Evolutionary conservation across 2,797 vertebrate species (phyloP).

Genomic region (Sphenodon punctatus): DNA sequence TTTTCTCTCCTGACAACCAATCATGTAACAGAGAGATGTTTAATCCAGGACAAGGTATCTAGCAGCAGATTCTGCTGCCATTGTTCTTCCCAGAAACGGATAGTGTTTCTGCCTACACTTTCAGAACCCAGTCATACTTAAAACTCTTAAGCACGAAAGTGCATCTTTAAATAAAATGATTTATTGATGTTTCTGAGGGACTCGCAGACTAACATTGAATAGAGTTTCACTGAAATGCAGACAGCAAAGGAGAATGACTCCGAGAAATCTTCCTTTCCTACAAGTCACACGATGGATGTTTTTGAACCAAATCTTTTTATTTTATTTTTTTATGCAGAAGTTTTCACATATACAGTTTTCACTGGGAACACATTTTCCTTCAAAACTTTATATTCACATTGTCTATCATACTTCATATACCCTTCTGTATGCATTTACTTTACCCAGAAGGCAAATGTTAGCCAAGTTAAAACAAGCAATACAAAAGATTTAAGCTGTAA

Average conservation of each 20-base stretch:
- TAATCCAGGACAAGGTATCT: neutral
- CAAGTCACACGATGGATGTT: neutral
- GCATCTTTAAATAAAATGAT: slow-evolving; percentile 54
- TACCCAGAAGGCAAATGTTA: slow-evolving; percentile 15
- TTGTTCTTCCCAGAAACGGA: slow-evolving; percentile 20
- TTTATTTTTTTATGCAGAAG: neutral
- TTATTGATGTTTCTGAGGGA: slow-evolving; percentile 41
- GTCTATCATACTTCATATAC: neutral
- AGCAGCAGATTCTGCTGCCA: slow-evolving; percentile 4
- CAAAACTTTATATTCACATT: neutral
- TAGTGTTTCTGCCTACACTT: slow-evolving; percentile 2
- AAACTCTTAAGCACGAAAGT: slow-evolving; percentile 25
- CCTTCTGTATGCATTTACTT: neutral
- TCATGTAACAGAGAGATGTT: neutral
- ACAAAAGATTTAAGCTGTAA: slow-evolving; percentile 1
- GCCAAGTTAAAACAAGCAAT: slow-evolving; percentile 4
- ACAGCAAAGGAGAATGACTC: slow-evolving; percentile 39
- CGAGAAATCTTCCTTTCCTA: slow-evolving; percentile 12
- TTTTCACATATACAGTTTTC: slow-evolving; percentile 3
- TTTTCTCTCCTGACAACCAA: neutral
- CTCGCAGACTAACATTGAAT: neutral
- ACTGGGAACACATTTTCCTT: neutral
- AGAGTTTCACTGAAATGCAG: slow-evolving; percentile 57
- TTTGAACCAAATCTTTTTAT: slow-evolving; percentile 31
- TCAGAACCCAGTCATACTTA: slow-evolving; percentile 10